Conservation (phyloP, 1,140 invertebrate genomes). For the Tyrophagus putrescentiae region DNA sequence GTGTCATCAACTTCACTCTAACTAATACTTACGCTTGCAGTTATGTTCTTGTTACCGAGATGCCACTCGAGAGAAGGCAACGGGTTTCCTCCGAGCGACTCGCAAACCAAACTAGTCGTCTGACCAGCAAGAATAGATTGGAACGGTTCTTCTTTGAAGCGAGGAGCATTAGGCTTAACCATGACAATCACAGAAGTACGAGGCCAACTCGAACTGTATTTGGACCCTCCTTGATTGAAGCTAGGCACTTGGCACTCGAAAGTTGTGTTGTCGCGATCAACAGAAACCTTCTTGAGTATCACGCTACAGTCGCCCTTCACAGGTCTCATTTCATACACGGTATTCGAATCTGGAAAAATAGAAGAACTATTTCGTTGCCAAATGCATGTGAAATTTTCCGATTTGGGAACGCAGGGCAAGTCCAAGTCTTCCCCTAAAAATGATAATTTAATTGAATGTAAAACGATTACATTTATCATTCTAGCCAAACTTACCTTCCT, state of each 20-base stretch:
- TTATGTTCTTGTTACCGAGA: conserved; percentile 3
- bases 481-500: no score
- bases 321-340: no score
- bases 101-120: not conserved
- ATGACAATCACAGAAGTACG: not conserved
- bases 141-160: not conserved
- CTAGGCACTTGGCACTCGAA: conserved; percentile 10
- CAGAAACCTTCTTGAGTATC: no score
- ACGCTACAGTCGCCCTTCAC: conserved; percentile 12
- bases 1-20: not conserved
- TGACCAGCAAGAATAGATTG: conserved; percentile 3
- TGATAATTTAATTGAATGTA: no score
- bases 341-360: no score
- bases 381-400: not conserved
- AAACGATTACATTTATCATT: no score
- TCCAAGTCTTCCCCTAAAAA: not conserved
- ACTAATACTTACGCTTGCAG: not conserved
- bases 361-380: not conserved
- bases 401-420: not conserved
- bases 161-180: not conserved
- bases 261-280: no score
- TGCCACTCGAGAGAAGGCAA: not conserved
- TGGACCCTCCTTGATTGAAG: no score
- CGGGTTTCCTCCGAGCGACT: not conserved
- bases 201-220: no score